These are phyloP conservation scores for Drosophila diplacantha DNA, from an alignment of 2,888 invertebrate species.

Conservation along the genomic window DNA sequence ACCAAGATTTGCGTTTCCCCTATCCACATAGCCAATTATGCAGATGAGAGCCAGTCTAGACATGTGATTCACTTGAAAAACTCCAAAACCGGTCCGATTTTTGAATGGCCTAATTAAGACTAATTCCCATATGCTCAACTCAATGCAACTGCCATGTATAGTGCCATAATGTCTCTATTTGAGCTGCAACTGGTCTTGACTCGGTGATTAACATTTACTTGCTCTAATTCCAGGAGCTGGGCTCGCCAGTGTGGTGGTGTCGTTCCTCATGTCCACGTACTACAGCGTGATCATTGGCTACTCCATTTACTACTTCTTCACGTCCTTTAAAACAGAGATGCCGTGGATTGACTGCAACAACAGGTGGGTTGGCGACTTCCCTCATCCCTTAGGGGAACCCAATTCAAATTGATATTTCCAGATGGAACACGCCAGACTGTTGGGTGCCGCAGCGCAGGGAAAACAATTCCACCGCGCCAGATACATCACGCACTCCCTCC, in stretches of 20 bases:
- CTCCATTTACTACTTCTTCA: slow-evolving; percentile 94
- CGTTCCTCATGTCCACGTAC: slow-evolving; percentile 96
- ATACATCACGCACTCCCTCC: slow-evolving; percentile 88
- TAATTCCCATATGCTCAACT: slow-evolving; percentile 20
- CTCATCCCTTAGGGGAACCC: slow-evolving; percentile 78
- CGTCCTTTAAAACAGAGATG: slow-evolving; percentile 90
- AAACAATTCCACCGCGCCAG: slow-evolving; percentile 83
- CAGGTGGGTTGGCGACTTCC: slow-evolving; percentile 86
- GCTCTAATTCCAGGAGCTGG: slow-evolving; percentile 88
- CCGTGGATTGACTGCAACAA: slow-evolving; percentile 94
- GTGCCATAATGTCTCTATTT: slow-evolving; percentile 1
- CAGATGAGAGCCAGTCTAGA: slow-evolving; percentile 61
- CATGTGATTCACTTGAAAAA: slow-evolving; percentile 47
- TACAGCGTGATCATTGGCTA: slow-evolving; percentile 97
- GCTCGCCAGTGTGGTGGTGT: slow-evolving; percentile 94
- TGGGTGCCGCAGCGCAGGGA: slow-evolving; percentile 84
- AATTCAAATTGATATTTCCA: slow-evolving; percentile 24
- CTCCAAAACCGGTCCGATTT: slow-evolving; percentile 44
- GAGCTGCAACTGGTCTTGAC: not conserved
- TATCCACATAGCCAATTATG: slow-evolving; percentile 54
- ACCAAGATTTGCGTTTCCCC: slow-evolving; percentile 38
- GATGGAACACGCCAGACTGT: slow-evolving; percentile 88
- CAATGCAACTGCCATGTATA: slow-evolving; percentile 14
- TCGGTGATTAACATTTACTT: not conserved
- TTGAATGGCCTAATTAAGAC: slow-evolving; percentile 36